Percentiles rank a stretch among this genome's conserved stretches.
phyloP scores from a whole-genome alignment of 2,797 vertebrate species.

The Pipistrellus kuhlii region DNA sequence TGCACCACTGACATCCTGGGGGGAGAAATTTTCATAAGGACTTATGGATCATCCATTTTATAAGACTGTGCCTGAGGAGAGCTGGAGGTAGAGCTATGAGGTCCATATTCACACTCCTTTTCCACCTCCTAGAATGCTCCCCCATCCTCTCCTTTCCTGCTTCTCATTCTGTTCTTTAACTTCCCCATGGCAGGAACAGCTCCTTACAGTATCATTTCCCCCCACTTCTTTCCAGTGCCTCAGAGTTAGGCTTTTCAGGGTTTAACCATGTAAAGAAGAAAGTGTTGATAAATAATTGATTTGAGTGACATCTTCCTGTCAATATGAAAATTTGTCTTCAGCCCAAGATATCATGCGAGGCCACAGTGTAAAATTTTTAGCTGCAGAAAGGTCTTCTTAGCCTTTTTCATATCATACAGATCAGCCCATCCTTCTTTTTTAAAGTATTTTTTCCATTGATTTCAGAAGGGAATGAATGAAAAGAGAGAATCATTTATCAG shows the following conservation, averaged over 20 bases:
- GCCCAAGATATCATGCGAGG: background rate
- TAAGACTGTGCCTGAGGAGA: background rate
- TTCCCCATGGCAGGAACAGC: accelerated
- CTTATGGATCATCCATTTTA: background rate
- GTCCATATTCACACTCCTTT: background rate
- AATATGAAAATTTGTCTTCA: background rate
- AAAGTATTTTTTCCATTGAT: no score
- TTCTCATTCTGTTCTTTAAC: background rate
- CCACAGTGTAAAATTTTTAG: background rate
- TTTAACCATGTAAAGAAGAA: background rate
- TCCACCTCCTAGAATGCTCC: background rate
- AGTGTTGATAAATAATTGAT: background rate
- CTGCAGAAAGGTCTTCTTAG: background rate
- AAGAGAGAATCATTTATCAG: no score
- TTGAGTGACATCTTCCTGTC: background rate
- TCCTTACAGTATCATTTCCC: accelerated
- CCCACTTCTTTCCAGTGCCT: background rate
- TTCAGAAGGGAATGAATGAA: no score
- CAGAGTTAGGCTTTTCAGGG: background rate
- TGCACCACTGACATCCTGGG: background rate
- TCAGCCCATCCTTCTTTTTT: background rate
- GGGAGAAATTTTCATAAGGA: background rate
- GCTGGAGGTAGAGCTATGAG: background rate
- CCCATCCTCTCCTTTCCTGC: background rate
- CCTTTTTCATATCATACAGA: accelerated